Conservation (phyloP, 2,888 invertebrate species). For the Choreutis nemorana region DNA sequence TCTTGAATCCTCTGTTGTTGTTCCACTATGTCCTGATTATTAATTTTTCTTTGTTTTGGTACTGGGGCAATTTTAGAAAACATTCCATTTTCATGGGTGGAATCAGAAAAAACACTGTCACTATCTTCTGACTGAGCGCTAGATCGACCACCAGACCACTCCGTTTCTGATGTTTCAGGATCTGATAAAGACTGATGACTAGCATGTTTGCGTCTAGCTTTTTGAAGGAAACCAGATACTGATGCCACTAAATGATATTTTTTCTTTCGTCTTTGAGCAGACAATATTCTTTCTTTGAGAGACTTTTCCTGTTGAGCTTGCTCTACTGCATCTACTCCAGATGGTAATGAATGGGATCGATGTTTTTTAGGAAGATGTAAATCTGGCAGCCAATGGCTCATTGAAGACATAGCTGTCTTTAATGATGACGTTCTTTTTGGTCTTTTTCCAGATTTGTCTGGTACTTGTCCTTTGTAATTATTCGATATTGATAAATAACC, state of each 20-base stretch:
- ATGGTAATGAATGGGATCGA: constrained; percentile 83
- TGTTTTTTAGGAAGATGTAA: constrained; percentile 79
- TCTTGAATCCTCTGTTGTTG: constrained; percentile 58
- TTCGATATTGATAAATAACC: constrained; percentile 79
- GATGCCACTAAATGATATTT: constrained; percentile 84
- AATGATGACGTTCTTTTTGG: constrained; percentile 76
- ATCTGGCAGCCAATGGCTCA: constrained; percentile 84
- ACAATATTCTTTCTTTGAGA: constrained; percentile 51
- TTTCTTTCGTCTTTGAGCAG: constrained; percentile 72
- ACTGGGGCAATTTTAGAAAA: constrained; percentile 69
- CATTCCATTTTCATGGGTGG: constrained; percentile 68
- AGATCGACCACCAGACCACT: constrained; percentile 69
- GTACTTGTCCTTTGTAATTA: constrained; percentile 64
- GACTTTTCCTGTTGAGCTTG: constrained; percentile 54
- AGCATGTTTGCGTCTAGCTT: constrained; percentile 76
- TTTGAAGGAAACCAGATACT: constrained; percentile 85
- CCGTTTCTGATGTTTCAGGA: constrained; percentile 79
- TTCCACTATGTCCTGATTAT: constrained; percentile 57
- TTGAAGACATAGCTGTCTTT: constrained; percentile 82
- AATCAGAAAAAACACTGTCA: constrained; percentile 76
- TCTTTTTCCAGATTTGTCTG: constrained; percentile 70
- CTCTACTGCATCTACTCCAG: constrained; percentile 69
- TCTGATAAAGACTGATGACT: constrained; percentile 75
- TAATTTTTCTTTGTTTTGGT: constrained; percentile 50
- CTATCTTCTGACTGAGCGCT: constrained; percentile 80